These are phyloP conservation scores for Drosophila nigromelanica DNA, from an alignment of 1,140 invertebrate species.

Conservation along the genomic window DNA sequence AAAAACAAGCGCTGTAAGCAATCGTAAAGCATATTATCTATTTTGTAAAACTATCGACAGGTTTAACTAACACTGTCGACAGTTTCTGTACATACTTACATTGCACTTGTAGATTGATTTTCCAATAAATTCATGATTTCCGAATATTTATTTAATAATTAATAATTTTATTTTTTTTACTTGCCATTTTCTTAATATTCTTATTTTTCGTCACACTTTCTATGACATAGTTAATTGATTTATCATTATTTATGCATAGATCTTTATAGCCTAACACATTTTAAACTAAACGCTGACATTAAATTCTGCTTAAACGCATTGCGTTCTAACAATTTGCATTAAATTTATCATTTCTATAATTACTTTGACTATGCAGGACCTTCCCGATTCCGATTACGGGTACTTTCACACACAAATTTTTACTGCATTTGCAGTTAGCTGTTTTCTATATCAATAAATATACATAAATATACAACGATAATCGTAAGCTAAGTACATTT, in stretches of 20 bases:
- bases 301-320: constrained; percentile 44
- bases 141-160: constrained; percentile 40
- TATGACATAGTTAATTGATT: constrained; percentile 52
- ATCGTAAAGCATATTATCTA: no score
- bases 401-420: constrained; percentile 29
- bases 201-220: constrained; percentile 54
- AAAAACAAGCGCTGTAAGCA: no score
- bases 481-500: constrained; percentile 11
- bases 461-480: constrained; percentile 45
- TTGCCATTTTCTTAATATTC: constrained; percentile 46
- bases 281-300: constrained; percentile 64
- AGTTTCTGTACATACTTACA: no score
- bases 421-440: constrained; percentile 23
- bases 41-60: no score
- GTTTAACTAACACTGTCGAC: no score
- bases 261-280: constrained; percentile 61
- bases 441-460: constrained; percentile 8
- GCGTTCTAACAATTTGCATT: constrained; percentile 42
- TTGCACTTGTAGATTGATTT: no score
- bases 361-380: constrained; percentile 61
- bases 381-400: constrained; percentile 40
- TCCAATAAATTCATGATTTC: no score
- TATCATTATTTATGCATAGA: constrained; percentile 58
- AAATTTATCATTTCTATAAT: constrained; percentile 27
- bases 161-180: constrained; percentile 69